Percentiles rank a stretch among this genome's conserved stretches.
These are phyloP conservation scores for Calliopsis andreniformis DNA, from an alignment of 1,140 invertebrate species.

Conservation along the genomic window DNA sequence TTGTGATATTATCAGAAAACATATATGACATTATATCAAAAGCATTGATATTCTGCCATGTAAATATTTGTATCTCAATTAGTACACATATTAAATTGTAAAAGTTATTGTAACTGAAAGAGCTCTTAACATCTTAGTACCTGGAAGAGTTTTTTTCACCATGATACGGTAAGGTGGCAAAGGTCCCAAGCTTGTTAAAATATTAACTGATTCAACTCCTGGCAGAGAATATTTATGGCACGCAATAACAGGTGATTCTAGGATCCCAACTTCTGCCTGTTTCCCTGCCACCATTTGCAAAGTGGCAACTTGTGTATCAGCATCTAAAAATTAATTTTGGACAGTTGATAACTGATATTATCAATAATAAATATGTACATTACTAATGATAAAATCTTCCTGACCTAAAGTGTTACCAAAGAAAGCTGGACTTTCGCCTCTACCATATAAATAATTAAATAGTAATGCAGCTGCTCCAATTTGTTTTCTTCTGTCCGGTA, in stretches of 20 bases:
- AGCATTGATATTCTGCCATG: too few relatives aligned
- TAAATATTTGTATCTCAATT: too few relatives aligned
- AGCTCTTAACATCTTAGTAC: too few relatives aligned
- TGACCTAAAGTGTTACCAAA: constrained; percentile 81
- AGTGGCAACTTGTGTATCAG: constrained; percentile 80
- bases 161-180: constrained; percentile 82
- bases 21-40: too few relatives aligned
- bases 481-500: constrained; percentile 60
- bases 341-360: not conserved
- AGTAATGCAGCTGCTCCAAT: constrained; percentile 65
- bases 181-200: constrained; percentile 81
- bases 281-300: constrained; percentile 82
- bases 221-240: constrained; percentile 77
- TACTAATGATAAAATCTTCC: constrained; percentile 13
- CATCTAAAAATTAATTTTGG: constrained; percentile 67
- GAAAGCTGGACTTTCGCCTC: constrained; percentile 82
- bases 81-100: too few relatives aligned
- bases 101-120: too few relatives aligned
- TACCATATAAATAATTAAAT: constrained; percentile 74
- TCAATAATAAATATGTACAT: not conserved
- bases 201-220: constrained; percentile 77
- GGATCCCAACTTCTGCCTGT: constrained; percentile 81
- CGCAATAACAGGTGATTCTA: constrained; percentile 81
- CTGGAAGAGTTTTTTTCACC: constrained; percentile 78
- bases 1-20: too few relatives aligned